Conservation (phyloP, 2,888 invertebrate genomes). For the Meghimatium bilineatum region DNA sequence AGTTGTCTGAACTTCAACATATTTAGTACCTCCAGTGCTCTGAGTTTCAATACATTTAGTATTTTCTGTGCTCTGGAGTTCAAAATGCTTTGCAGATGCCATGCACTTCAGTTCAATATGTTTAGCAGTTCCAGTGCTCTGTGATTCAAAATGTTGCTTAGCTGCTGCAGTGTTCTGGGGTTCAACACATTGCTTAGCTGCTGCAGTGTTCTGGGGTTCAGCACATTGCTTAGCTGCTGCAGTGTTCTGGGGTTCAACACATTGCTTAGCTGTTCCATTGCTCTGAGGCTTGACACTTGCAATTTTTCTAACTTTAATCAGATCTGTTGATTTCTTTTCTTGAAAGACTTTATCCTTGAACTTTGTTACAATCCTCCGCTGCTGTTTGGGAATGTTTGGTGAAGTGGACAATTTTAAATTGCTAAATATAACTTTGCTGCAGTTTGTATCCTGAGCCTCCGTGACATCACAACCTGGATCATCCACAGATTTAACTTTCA, state of each 20-base stretch:
- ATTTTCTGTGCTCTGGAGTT: background rate
- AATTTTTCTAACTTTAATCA: background rate
- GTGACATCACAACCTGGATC: background rate
- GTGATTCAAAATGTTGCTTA: no score
- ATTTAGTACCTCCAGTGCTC: no score
- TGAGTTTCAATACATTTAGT: background rate
- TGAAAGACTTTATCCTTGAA: background rate
- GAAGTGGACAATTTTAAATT: background rate
- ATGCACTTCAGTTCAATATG: no score
- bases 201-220: no score
- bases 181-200: no score
- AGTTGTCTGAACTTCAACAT: no score
- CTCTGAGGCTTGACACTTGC: background rate
- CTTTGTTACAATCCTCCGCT: background rate
- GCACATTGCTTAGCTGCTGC: no score
- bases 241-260: no score
- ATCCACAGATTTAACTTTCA: constrained; percentile 19
- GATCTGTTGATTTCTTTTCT: background rate
- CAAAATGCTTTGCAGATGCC: no score
- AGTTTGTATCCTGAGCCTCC: background rate
- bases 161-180: no score
- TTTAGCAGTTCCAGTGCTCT: no score
- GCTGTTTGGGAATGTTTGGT: constrained; percentile 6
- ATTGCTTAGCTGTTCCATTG: background rate
- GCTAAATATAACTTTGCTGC: background rate